Evolutionary conservation across 2,797 vertebrate species (phyloP).

Genomic region (Catharus ustulatus): DNA sequence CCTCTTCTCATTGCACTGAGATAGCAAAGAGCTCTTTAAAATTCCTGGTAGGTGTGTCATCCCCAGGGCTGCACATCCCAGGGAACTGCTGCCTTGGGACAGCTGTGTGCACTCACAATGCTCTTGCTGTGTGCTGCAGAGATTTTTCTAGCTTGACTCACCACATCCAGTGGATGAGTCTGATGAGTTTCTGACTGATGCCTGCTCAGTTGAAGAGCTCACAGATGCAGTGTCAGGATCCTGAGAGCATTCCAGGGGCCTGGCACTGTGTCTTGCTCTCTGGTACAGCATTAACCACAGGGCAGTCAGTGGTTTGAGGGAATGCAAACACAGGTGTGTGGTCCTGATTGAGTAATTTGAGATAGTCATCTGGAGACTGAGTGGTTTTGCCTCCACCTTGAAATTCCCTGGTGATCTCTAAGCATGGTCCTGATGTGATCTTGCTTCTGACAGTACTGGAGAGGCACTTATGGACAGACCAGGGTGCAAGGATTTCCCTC

Average conservation of each 20-base stretch:
- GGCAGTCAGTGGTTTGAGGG: not conserved
- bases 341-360: not conserved
- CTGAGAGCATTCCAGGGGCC: not conserved
- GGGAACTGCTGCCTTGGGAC: not conserved
- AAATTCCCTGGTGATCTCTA: not conserved
- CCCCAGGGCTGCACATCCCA: not conserved
- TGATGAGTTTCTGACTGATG: not conserved
- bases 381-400: not conserved
- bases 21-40: not conserved
- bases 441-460: not conserved
- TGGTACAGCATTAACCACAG: not conserved
- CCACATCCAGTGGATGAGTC: not conserved
- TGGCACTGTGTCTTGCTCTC: not conserved
- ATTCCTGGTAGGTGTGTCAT: not conserved
- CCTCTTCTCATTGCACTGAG: not conserved
- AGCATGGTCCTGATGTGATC: not conserved
- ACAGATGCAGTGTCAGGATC: not conserved
- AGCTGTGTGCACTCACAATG: not conserved
- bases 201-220: not conserved
- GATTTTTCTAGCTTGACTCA: not conserved
- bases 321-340: not conserved
- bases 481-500: not conserved
- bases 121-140: not conserved
- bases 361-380: fast-evolving
- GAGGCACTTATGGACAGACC: not conserved